Percentiles rank a stretch among this genome's conserved stretches.
These are phyloP conservation scores for Cremastinae sp. DNA, from an alignment of 2,888 invertebrate genomes.

Conservation along the genomic window DNA sequence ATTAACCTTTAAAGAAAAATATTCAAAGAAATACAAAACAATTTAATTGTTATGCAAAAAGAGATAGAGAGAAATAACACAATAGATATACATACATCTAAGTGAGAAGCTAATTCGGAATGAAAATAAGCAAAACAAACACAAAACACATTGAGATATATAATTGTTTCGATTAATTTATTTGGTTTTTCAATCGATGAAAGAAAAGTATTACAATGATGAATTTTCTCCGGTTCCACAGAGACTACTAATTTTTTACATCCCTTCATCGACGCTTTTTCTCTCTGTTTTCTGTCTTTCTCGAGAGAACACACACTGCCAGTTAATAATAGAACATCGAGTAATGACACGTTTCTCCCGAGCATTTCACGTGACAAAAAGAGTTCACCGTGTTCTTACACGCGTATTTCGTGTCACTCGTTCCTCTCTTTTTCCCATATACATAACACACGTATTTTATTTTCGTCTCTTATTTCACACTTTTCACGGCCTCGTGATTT, in stretches of 20 bases:
- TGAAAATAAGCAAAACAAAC: no score
- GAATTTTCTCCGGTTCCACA: no score
- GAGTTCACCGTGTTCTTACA: constrained; percentile 15
- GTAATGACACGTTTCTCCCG: constrained; percentile 53
- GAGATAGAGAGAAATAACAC: no score
- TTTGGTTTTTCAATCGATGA: not conserved
- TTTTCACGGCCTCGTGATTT: constrained; percentile 11
- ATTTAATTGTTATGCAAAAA: no score
- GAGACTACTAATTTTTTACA: not conserved
- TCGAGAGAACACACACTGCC: not conserved
- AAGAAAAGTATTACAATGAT: no score
- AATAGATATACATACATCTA: no score
- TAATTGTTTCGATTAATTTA: not conserved
- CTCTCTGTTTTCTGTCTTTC: constrained; percentile 14
- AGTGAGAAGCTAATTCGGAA: no score
- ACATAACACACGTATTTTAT: constrained; percentile 21
- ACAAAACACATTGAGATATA: no score
- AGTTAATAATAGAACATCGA: constrained; percentile 40
- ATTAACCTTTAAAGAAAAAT: no score
- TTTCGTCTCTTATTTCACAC: not conserved
- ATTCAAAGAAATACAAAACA: no score
- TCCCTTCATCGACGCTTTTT: constrained; percentile 8
- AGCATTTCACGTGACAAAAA: constrained; percentile 32
- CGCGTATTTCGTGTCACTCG: constrained; percentile 24
- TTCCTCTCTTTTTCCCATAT: constrained; percentile 2